Conservation (phyloP, 1,140 invertebrate genomes). For the Drosophila murphyi region DNA sequence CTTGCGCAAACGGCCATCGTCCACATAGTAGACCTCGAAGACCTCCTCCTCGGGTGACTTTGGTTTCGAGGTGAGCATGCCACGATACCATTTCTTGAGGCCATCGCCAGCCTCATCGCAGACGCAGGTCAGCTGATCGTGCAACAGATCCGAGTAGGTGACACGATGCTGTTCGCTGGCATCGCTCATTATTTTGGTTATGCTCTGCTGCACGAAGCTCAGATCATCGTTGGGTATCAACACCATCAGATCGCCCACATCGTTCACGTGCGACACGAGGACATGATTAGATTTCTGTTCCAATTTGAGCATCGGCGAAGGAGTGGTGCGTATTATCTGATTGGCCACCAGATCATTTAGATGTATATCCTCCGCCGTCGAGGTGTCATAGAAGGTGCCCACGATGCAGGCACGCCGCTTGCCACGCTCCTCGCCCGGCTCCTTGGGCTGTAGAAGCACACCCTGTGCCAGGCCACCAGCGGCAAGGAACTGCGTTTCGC, state of each 20-base stretch:
- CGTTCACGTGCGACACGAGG: constrained; percentile 72
- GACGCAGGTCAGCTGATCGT: constrained; percentile 72
- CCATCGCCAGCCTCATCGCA: constrained; percentile 62
- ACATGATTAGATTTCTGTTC: constrained; percentile 69
- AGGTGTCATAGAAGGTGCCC: constrained; percentile 79
- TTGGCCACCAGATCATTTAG: constrained; percentile 72
- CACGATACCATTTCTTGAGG: constrained; percentile 75
- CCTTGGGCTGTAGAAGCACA: constrained; percentile 7
- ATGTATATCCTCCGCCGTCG: constrained; percentile 77
- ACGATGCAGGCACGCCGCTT: constrained; percentile 65
- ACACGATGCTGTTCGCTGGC: constrained; percentile 65
- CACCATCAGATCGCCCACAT: constrained; percentile 74
- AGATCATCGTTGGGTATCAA: constrained; percentile 68
- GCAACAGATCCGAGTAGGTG: constrained; percentile 56
- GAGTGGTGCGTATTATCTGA: constrained; percentile 64
- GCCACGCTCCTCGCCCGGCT: background rate
- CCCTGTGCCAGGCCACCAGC: constrained; percentile 52
- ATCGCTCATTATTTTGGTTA: constrained; percentile 66
- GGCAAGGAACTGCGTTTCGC: constrained; percentile 52
- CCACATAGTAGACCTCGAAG: constrained; percentile 76
- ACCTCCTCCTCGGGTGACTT: constrained; percentile 60
- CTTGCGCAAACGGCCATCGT: constrained; percentile 71
- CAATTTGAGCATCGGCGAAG: constrained; percentile 59
- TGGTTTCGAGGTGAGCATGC: constrained; percentile 50
- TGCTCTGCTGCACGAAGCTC: constrained; percentile 73